Base-by-base conservation (phyloP, 2,113 vertebrate species). In the Capreolus pygargus region DNA sequence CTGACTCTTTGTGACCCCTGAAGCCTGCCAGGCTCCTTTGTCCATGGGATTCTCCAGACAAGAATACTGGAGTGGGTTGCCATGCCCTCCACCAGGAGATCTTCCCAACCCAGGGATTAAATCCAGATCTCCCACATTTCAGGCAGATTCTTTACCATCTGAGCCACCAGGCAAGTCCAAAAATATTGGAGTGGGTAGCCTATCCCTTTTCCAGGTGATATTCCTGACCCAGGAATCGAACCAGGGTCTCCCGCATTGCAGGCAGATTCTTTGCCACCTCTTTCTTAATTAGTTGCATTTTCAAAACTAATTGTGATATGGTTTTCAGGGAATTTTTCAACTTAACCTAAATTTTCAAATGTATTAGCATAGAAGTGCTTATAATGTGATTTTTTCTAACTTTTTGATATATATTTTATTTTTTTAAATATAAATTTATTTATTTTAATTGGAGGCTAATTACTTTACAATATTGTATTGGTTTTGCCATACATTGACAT, bases 291-390 rank as follows among this genome's bases (percentile, higher is more conserved):
- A 83, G 47, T 47, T 67, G 13, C 23, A 6, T 92, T 93, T 89
- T 93, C 13, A 25, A 84, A 93, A 47, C 36, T 52, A 54, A 83
- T 23, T 64, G 28, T 79, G 30, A 61, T 61, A 16, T 83, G 64
- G 39, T 64, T 93, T 61, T 89, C 45, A 85, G 64, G 25, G 25
- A 96, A 93, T 25, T 36, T 85, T 78, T 47, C 55, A 93, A 36
- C 60, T 50, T 89, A 33, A 30, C 15, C 30, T 83, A 76, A 47
- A n/a, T 36, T 86, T 43, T 81, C 33, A 81, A 90, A 39, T 36
- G 8, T 13, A n/a, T 47, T 82, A 28, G 87, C 15, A n/a, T n/a
- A 33, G 7, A 86, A 11, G 1, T 74, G 6, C n/a, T 82, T 50
- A 30, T 55, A 55, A 64, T 67, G 36, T 67, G 47, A 50, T 50